Evolutionary conservation across 2,113 vertebrate genomes (phyloP).

Genomic region (Charadrius vociferus): DNA sequence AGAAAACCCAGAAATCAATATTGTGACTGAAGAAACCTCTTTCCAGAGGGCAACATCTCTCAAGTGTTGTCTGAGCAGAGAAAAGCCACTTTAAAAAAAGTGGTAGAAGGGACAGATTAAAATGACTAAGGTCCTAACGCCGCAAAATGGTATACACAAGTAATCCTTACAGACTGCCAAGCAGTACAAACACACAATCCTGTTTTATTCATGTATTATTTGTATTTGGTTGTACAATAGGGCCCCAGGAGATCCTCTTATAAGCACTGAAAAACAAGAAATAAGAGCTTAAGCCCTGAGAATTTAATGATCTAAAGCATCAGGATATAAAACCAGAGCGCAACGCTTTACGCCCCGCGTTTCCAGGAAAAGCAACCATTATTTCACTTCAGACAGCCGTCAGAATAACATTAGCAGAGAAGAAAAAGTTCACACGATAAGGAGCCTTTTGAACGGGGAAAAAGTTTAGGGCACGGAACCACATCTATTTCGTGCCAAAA

Average conservation of each 20-base stretch:
- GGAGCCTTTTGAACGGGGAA: background rate
- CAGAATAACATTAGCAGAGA: background rate
- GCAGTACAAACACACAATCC: background rate
- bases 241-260: slow-evolving; percentile 24
- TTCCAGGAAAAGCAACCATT: background rate
- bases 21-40: background rate
- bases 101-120: background rate
- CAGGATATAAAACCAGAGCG: background rate
- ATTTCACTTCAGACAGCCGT: background rate
- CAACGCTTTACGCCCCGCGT: accelerated
- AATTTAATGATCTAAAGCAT: background rate
- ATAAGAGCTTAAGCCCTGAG: background rate
- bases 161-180: background rate
- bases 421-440: background rate
- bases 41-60: background rate
- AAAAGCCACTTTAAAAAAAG: background rate
- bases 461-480: background rate
- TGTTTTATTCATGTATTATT: slow-evolving; percentile 10
- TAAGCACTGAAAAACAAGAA: slow-evolving; percentile 7
- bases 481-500: background rate
- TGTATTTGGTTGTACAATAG: slow-evolving; percentile 25
- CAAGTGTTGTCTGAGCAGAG: background rate
- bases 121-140: background rate
- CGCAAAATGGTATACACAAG: background rate
- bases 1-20: background rate